Evolutionary conservation across 2,888 invertebrate genomes (phyloP).

Genomic region (Pandemis cinnamomeana): DNA sequence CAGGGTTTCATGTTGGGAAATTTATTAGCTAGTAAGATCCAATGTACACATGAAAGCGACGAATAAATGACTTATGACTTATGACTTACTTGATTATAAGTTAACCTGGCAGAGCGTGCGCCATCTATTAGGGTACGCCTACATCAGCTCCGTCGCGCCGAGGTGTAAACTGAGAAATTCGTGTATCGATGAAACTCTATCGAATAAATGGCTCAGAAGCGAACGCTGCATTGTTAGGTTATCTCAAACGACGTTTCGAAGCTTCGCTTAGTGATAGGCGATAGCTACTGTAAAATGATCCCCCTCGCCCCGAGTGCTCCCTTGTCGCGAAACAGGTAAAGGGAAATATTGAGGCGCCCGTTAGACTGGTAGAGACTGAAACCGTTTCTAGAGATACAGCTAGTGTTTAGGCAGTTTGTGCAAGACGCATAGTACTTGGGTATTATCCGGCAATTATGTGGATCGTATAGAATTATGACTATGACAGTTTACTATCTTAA

Average conservation of each 20-base stretch:
- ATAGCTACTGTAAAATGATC: slow-evolving; percentile 67
- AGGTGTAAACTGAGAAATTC: slow-evolving; percentile 43
- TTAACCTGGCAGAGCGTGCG: not conserved
- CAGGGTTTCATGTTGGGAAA: no score
- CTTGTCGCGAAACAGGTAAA: slow-evolving; percentile 35
- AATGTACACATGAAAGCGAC: no score
- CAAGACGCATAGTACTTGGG: slow-evolving; percentile 24
- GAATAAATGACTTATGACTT: no score
- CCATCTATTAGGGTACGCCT: slow-evolving; percentile 7
- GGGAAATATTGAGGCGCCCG: slow-evolving; percentile 29
- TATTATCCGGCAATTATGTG: slow-evolving; percentile 36
- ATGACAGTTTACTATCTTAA: slow-evolving; percentile 29
- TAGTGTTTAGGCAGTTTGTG: slow-evolving; percentile 26
- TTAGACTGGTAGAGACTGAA: slow-evolving; percentile 28
- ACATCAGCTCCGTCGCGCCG: slow-evolving; percentile 10
- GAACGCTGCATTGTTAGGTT: slow-evolving; percentile 73
- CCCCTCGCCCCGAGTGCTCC: slow-evolving; percentile 44
- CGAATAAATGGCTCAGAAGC: slow-evolving; percentile 71
- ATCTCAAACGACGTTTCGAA: slow-evolving; percentile 64
- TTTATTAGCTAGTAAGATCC: no score
- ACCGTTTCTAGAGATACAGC: slow-evolving; percentile 34
- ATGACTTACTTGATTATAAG: slow-evolving; percentile 26
- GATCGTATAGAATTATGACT: slow-evolving; percentile 22
- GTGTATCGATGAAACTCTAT: slow-evolving; percentile 56
- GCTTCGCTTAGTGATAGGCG: slow-evolving; percentile 54